Evolutionary conservation across 1,140 invertebrate genomes (phyloP).

Genomic region (Temnothorax curvispinosus): DNA sequence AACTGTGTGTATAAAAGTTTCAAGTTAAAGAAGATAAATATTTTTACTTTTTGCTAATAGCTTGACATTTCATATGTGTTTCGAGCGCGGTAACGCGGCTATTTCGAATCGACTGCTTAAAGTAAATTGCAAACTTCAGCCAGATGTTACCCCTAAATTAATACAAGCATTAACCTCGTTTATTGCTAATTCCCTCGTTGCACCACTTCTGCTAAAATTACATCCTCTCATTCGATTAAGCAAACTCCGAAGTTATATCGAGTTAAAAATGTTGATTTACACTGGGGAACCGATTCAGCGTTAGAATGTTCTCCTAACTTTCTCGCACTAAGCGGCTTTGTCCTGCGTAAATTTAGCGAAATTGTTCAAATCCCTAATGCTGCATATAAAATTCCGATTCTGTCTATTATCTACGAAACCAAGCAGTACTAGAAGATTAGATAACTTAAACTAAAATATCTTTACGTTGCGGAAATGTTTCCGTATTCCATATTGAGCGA

Average conservation of each 20-base stretch:
- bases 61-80: neutral
- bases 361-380: slow-evolving; percentile 30
- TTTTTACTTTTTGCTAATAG: neutral
- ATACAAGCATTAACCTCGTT: slow-evolving; percentile 58
- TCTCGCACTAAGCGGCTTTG: slow-evolving; percentile 48
- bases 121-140: slow-evolving; percentile 40
- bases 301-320: slow-evolving; percentile 49
- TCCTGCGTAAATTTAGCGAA: slow-evolving; percentile 36
- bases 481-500: neutral
- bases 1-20: neutral
- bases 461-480: neutral
- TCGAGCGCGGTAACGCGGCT: neutral
- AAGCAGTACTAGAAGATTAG: neutral
- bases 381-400: neutral
- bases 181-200: slow-evolving; percentile 52
- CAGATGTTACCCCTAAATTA: slow-evolving; percentile 54
- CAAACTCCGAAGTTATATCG: slow-evolving; percentile 56
- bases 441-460: neutral
- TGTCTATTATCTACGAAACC: neutral
- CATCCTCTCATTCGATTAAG: slow-evolving; percentile 62
- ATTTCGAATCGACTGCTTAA: slow-evolving; percentile 43
- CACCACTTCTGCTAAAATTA: slow-evolving; percentile 44
- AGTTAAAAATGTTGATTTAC: slow-evolving; percentile 63
- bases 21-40: neutral
- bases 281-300: slow-evolving; percentile 45